These are phyloP conservation scores for Andricus quercusramuli DNA, from an alignment of 2,888 invertebrate species.

Conservation along the genomic window DNA sequence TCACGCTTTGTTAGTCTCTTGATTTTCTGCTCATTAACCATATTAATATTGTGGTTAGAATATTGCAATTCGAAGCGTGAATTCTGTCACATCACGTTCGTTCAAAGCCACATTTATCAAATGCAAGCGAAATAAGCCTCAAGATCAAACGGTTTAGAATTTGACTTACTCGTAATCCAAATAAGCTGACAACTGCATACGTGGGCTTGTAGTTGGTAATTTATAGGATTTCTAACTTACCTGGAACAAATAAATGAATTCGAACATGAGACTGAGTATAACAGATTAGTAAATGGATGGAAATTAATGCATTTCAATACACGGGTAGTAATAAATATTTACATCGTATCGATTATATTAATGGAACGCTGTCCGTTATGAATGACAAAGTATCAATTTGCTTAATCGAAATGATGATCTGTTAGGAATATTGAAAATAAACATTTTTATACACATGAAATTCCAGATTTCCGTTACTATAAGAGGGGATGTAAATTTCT, in stretches of 20 bases:
- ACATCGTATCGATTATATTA: neutral
- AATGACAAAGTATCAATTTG: conserved; percentile 21
- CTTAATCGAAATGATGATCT: conserved; percentile 10
- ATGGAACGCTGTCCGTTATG: neutral
- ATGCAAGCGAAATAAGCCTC: conserved; percentile 1
- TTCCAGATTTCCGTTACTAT: neutral
- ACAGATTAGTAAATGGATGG: neutral
- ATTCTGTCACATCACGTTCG: conserved; percentile 32
- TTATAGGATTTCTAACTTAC: neutral
- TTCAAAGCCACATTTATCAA: neutral
- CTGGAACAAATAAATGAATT: conserved; percentile 23
- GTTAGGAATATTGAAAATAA: conserved; percentile 23
- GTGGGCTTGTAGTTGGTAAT: neutral
- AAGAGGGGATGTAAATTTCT: neutral
- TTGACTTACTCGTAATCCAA: conserved; percentile 9
- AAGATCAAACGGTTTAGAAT: neutral
- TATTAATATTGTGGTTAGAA: conserved; percentile 23
- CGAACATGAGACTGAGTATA: neutral
- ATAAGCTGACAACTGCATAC: neutral
- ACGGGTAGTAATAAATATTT: conserved; percentile 16
- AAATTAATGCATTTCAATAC: neutral
- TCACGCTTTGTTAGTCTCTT: conserved; percentile 23
- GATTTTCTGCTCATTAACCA: conserved; percentile 37
- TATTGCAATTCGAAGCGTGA: conserved; percentile 21
- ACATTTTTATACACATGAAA: neutral